Evolutionary conservation across 2,113 vertebrate genomes (phyloP).

Genomic region (Rhizomys pruinosus): DNA sequence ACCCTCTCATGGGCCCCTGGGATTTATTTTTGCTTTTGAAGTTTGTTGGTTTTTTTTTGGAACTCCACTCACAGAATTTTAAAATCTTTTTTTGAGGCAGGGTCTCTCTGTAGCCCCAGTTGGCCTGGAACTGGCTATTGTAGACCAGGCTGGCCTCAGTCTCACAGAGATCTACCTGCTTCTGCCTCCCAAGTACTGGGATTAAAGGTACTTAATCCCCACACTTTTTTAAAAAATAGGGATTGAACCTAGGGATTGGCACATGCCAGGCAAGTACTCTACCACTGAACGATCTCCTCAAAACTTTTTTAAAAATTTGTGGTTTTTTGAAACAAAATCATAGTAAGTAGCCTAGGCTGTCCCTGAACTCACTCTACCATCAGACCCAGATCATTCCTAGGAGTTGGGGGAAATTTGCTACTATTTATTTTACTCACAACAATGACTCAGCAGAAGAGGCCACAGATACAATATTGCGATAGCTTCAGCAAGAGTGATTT

Average conservation of each 20-base stretch:
- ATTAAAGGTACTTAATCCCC: too few relatives aligned
- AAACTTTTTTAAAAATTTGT: too few relatives aligned
- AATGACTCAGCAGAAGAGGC: not conserved
- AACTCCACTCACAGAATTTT: not conserved
- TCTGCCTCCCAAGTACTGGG: too few relatives aligned
- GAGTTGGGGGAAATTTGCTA: not conserved
- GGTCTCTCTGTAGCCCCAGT: too few relatives aligned
- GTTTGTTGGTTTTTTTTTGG: slow-evolving; percentile 49
- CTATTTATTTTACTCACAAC: not conserved
- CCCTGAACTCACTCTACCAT: not conserved
- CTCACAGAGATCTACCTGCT: too few relatives aligned
- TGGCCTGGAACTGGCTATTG: too few relatives aligned
- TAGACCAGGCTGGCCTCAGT: too few relatives aligned
- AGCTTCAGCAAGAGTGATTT: not conserved
- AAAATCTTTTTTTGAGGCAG: too few relatives aligned
- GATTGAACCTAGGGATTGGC: too few relatives aligned
- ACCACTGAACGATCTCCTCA: not conserved
- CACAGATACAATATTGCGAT: not conserved
- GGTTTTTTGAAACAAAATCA: not conserved
- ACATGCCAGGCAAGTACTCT: not conserved
- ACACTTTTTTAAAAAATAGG: not conserved
- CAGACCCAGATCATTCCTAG: not conserved
- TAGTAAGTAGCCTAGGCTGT: not conserved
- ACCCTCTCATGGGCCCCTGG: not conserved
- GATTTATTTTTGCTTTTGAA: slow-evolving; percentile 40